Conservation (phyloP, 2,888 invertebrate species). For the Leucophora obtusa region DNA sequence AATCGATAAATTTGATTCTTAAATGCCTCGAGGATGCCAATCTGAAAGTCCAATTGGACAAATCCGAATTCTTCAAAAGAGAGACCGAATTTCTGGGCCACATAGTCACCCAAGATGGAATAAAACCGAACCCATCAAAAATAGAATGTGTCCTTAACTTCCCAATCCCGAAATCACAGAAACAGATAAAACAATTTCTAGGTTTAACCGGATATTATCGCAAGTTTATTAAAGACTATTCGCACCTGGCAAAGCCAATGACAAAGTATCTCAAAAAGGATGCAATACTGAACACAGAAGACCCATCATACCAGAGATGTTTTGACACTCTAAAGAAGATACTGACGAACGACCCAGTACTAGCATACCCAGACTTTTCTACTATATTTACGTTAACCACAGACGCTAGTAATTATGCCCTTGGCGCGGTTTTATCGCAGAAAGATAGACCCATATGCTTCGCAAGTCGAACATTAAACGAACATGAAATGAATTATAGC, state of each 20-base stretch:
- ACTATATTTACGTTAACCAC: slow-evolving; percentile 30
- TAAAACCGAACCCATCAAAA: slow-evolving; percentile 28
- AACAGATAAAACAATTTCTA: slow-evolving; percentile 55
- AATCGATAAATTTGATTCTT: too few species aligned
- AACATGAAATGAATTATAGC: slow-evolving; percentile 45
- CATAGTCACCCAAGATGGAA: slow-evolving; percentile 38
- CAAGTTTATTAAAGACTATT: neutral
- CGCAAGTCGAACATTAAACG: slow-evolving; percentile 44
- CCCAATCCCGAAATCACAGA: neutral
- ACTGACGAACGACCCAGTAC: neutral
- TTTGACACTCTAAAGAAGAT: too few species aligned
- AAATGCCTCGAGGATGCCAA: too few species aligned
- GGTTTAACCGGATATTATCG: slow-evolving; percentile 21
- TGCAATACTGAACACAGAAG: too few species aligned
- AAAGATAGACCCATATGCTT: slow-evolving; percentile 33
- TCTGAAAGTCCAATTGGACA: too few species aligned
- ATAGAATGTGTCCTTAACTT: too few species aligned
- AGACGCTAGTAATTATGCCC: slow-evolving; percentile 36
- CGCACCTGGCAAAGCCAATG: slow-evolving; percentile 1
- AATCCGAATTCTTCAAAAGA: too few species aligned
- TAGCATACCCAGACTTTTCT: slow-evolving; percentile 31
- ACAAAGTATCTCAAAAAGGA: slow-evolving; percentile 17
- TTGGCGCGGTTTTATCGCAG: slow-evolving; percentile 45
- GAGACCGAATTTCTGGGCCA: slow-evolving; percentile 13
- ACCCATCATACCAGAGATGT: too few species aligned